Conservation (phyloP, 2,888 invertebrate species). For the Steromphala cineraria region DNA sequence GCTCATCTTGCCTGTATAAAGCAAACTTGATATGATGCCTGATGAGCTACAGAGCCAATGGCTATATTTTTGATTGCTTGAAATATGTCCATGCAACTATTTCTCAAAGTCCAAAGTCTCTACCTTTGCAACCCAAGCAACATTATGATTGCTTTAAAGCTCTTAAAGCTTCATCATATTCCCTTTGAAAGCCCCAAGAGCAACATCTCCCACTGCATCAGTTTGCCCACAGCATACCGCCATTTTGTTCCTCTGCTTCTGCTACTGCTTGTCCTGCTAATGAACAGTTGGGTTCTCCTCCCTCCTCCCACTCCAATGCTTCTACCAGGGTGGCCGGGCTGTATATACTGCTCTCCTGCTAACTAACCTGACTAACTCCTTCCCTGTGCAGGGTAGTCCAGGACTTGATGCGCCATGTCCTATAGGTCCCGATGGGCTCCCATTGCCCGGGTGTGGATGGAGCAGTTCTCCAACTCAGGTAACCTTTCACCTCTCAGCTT, state of each 20-base stretch:
- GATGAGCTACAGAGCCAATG: too few relatives aligned
- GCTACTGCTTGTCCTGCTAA: neutral
- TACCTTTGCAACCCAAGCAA: too few relatives aligned
- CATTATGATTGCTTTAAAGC: too few relatives aligned
- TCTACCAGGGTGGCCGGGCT: neutral
- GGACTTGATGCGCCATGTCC: conserved; percentile 99
- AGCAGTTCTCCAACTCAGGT: conserved; percentile 74
- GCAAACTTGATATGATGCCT: too few relatives aligned
- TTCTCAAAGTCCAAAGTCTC: too few relatives aligned
- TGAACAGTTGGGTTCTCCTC: neutral
- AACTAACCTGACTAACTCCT: conserved; percentile 4
- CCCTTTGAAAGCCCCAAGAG: too few relatives aligned
- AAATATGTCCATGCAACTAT: too few relatives aligned
- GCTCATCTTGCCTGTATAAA: too few relatives aligned
- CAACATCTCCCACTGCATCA: too few relatives aligned
- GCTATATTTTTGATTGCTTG: too few relatives aligned
- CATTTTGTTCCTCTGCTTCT: conserved; percentile 2
- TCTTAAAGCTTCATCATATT: too few relatives aligned
- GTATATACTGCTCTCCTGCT: neutral
- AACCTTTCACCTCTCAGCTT: conserved; percentile 32
- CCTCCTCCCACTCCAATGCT: neutral
- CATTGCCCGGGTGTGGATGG: conserved; percentile 96
- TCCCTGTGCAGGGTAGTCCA: conserved; percentile 84
- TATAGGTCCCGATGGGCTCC: conserved; percentile 94
- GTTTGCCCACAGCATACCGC: neutral